These are phyloP conservation scores for Oncorhynchus keta DNA, from an alignment of 2,113 vertebrate genomes.

Conservation along the genomic window DNA sequence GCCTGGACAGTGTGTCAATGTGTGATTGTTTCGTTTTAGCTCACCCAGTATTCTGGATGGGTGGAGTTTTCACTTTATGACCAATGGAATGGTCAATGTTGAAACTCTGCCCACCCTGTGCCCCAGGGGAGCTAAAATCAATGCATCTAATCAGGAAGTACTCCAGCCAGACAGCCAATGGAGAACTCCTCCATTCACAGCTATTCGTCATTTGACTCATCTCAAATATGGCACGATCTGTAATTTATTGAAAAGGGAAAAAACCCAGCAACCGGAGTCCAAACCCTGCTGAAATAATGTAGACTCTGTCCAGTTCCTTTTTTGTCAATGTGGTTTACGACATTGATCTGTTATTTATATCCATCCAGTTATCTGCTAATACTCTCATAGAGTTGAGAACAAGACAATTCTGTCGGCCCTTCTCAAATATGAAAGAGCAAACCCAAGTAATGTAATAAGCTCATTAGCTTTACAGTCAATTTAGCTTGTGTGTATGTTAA, in stretches of 20 bases:
- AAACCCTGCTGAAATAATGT: background rate
- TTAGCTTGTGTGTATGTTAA: background rate
- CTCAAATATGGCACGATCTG: background rate
- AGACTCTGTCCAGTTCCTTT: background rate
- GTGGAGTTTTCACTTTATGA: no score
- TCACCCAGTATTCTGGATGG: no score
- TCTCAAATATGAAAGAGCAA: background rate
- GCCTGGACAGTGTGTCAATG: slow-evolving; percentile 61
- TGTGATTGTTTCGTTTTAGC: no score
- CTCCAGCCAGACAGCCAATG: background rate
- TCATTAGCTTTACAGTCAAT: background rate
- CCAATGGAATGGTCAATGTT: no score
- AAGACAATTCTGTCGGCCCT: background rate
- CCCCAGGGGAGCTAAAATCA: no score
- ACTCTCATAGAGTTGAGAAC: background rate
- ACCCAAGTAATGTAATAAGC: background rate
- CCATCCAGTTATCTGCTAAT: background rate
- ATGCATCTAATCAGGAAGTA: background rate
- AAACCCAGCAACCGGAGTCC: background rate
- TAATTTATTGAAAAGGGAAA: background rate
- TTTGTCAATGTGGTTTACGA: background rate
- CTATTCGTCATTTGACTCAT: background rate
- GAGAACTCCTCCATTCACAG: background rate
- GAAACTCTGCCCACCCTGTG: no score
- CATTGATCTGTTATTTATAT: background rate